Base-by-base conservation (phyloP, 1,140 invertebrate genomes). In the Oedothorax gibbosus region DNA sequence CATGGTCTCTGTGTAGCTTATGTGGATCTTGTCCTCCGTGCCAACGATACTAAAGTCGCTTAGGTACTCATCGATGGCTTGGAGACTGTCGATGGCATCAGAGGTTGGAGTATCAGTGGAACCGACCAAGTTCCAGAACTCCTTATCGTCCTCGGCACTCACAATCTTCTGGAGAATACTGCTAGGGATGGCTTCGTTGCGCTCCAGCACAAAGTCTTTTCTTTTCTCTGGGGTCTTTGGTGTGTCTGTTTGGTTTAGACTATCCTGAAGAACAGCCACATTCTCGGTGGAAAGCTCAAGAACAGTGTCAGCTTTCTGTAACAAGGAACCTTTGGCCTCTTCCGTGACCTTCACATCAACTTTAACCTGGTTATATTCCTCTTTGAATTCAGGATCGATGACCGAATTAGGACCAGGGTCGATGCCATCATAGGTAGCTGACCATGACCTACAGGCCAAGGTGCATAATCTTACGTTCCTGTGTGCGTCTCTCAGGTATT, bases 381-480 rank as follows among this genome's bases (percentile, higher is more conserved):
- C 81, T 68, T 84, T 84, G 57, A 10, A 65, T 65, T 54, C 66
- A 14, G 35, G 50, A n/a, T 0, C 18, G n/a, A 53, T 76, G 0
- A 79, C 54, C 49, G 85, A 35, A 21, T 89, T 87, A 18, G 89
- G 89, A 79, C 90, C 88, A 56, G 92, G 91, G 87, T 90, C 90
- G 76, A 92, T 91, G n/a, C 92, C 93, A 88, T 95, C 93, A 88
- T 96, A 97, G 20, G 91, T 92, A 81, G 93, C 93, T 10, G 92
- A 94, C 97, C 97, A 98, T 71, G 91, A 91, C 0, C 90, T 88
- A 88, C 95, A 97, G 0, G 95, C 95, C 14, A 92, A 90, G 68
- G 93, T 92, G 89, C 95, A 95, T 9, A 93, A 91, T 35, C 92
- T 91, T 56, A 98, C 95, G 88, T 94, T 93, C 87, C 93, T 92